phyloP scores from a whole-genome alignment of 2,797 vertebrate species.

The Cuculus canorus region DNA sequence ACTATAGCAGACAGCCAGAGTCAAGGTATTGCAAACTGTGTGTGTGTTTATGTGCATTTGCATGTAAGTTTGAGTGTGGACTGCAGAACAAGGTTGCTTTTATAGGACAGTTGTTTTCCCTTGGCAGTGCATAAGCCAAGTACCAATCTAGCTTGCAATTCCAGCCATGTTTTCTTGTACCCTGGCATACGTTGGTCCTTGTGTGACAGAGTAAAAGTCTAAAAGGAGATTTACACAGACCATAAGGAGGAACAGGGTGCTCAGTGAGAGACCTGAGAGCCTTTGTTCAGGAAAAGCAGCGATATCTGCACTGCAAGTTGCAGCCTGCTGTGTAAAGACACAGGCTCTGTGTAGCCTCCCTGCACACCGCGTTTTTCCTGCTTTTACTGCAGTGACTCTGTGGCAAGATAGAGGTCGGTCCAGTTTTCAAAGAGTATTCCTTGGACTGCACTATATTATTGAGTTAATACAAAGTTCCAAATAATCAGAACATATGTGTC shows the following conservation, averaged over 20 bases:
- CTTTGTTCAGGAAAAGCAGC: background rate
- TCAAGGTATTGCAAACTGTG: background rate
- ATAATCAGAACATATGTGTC: background rate
- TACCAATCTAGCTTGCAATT: background rate
- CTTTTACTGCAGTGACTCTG: fast-evolving
- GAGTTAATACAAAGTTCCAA: background rate
- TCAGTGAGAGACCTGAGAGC: background rate
- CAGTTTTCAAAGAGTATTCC: background rate
- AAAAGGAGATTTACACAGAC: background rate
- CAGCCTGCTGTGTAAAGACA: fast-evolving
- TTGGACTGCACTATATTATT: background rate
- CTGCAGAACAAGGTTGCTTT: background rate
- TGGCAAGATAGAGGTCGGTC: background rate
- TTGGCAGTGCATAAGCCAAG: fast-evolving
- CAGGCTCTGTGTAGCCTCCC: fast-evolving
- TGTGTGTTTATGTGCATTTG: background rate
- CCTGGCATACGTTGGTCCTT: background rate
- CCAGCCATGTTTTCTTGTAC: background rate
- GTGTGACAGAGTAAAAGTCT: background rate
- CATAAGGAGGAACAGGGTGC: fast-evolving
- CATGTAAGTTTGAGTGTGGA: background rate
- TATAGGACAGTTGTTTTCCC: background rate
- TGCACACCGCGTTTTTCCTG: fast-evolving
- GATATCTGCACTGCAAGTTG: fast-evolving
- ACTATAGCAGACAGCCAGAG: background rate